Base-by-base conservation (phyloP, 2,113 vertebrate species). In the Haplochromis vanheusdeni region DNA sequence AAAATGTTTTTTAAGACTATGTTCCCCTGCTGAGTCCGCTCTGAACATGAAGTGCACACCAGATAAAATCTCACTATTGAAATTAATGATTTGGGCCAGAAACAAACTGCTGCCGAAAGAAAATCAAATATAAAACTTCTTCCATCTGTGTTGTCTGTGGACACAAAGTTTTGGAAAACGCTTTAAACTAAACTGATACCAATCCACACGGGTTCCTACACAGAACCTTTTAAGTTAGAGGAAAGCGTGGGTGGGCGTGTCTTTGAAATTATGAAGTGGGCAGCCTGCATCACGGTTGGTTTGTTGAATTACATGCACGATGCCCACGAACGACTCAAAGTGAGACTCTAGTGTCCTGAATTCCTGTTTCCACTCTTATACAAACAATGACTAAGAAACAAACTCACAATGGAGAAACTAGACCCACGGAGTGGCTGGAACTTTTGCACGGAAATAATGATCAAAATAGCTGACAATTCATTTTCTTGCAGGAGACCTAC, bases 111-210 rank as follows among this genome's bases (percentile, higher is more conserved):
- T 80, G 31, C 65, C 9, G 81, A 88, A 87, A 86, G 65, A 47
- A 89, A 82, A 90, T 91, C 23, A 28, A 90, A 87, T 70, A 23
- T 21, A 77, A 87, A 87, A 81, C 49, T 54, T 89, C 16, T 62
- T 56, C 51, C 79, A 54, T 86, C 87, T 86, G 83, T 31, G 54
- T 28, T 54, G 49, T 77, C 21, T 28, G 82, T 56, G 80, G 17
- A 75, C 68, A 85, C 23, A 87, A 52, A 81, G 54, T 87, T 88
- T 86, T 88, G 40, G 62, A 70, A 80, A 86, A 45, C 54, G 35
- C 33, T 84, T 80, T 55, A 28, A 17, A n/a, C 28, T 47, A 10
- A 45, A 16, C 40, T 13, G 73, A 80, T 37, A 82, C 51, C 37
- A 11, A 86, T 86, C 89, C 83, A 80, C 79, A 60, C 9, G 2